Evolutionary conservation across 2,797 vertebrate species (phyloP), one percentile per base, ranked within the genome.

Genomic region (Pteropus rufus): DNA sequence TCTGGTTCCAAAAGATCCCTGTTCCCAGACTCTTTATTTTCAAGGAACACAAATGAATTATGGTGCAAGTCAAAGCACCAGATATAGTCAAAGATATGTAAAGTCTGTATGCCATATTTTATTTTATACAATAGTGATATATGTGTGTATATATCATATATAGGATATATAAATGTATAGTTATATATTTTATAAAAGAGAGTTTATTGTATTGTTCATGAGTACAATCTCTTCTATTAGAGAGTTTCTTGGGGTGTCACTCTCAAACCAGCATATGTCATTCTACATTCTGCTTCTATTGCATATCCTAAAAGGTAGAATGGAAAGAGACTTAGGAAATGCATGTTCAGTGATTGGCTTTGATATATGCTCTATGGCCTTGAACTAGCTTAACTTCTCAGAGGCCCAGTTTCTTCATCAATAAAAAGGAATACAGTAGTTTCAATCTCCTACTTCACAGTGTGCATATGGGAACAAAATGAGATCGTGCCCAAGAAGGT

Each of bases 251-350:
- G 49, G 34, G 26, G 34, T 34, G 3, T 73, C 24, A 77, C 24
- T 58, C 23, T 90, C 44, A 60, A 64, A 6, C 39, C 26, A 82
- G 56, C 18, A 58, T 15, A 26, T 54, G 8, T 76, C 41, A 76
- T 58, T 85, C 58, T 76, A 44, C 1, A 49, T 69, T 87, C 41
- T 72, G 6, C 41, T 94, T 90, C 65, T 83, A 89, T 49, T 58
- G 18, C 56, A 31, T 70, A 49, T 39, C 21, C 24, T 41, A 77
- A 34, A 36, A 81, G 19, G 0, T 4, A 0, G 26, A 83, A 83
- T 41, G 31, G 34, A 89, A 95, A 62, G 24, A 89, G n/a, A 87
- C 31, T 86, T n/a, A 82, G 65, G 76, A 96, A 96, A 89, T 1
- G 3, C 7, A 89, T 4, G 2, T 58, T 83, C 67, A 52, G 67